phyloP scores from a whole-genome alignment of 2,113 vertebrate species.

The Barbus barbus region DNA sequence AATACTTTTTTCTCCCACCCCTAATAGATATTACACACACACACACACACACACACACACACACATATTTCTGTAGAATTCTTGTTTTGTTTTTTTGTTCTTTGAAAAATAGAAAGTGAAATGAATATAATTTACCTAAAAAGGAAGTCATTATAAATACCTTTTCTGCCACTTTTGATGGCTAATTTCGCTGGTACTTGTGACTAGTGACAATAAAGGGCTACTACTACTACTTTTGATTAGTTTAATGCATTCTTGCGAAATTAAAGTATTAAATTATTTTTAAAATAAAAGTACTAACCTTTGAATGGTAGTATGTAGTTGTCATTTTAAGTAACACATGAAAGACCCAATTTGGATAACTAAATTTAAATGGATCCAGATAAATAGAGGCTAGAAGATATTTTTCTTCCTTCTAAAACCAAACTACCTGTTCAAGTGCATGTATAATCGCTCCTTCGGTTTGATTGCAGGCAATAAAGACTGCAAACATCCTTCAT shows the following conservation, averaged over 20 bases:
- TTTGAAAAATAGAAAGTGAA: background rate
- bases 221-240: too few relatives aligned
- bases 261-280: background rate
- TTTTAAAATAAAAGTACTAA: too few relatives aligned
- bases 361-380: background rate
- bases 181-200: too few relatives aligned
- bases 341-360: background rate
- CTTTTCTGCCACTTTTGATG: background rate
- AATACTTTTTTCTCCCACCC: too few relatives aligned
- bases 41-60: too few relatives aligned
- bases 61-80: too few relatives aligned
- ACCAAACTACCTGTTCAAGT: conserved; percentile 15
- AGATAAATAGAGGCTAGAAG: background rate
- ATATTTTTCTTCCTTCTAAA: background rate
- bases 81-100: background rate
- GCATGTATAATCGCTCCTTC: background rate
- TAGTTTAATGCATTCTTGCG: background rate
- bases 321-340: background rate
- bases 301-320: background rate
- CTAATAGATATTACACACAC: too few relatives aligned
- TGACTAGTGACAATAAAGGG: too few relatives aligned
- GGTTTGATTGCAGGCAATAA: conserved; percentile 28
- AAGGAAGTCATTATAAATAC: too few relatives aligned
- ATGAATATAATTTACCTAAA: background rate
- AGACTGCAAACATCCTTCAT: conserved; percentile 28